Evolutionary conservation across 2,797 vertebrate species (phyloP).

Genomic region (Malurus splendens): DNA sequence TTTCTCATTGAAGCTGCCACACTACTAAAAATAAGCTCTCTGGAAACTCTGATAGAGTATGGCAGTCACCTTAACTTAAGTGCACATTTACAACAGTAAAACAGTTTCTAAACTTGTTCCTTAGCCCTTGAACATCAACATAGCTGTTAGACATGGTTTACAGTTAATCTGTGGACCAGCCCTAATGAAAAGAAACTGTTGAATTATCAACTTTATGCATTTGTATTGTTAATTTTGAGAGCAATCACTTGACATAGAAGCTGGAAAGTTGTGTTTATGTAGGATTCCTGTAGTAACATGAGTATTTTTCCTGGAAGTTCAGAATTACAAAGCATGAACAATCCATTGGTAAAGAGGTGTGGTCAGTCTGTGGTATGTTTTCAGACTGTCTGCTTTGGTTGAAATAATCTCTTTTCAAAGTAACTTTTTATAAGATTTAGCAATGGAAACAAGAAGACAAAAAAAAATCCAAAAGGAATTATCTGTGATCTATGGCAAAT

Average conservation of each 20-base stretch:
- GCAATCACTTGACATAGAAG: background rate
- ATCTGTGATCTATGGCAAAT: background rate
- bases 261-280: background rate
- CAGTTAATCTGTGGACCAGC: background rate
- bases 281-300: background rate
- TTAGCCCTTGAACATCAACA: background rate
- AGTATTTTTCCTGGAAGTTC: background rate
- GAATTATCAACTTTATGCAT: background rate
- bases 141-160: background rate
- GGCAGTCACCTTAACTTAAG: background rate
- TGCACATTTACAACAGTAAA: background rate
- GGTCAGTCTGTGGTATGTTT: background rate
- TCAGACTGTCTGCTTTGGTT: background rate
- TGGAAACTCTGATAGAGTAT: background rate
- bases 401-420: background rate
- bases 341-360: background rate
- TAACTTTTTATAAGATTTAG: background rate
- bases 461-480: background rate
- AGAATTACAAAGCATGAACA: background rate
- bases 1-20: background rate
- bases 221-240: background rate
- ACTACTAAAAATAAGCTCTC: background rate
- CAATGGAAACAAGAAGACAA: background rate
- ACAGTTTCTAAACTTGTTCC: background rate
- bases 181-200: background rate